Evolutionary conservation across 2,113 vertebrate species (phyloP).

Genomic region (Pantherophis guttatus): DNA sequence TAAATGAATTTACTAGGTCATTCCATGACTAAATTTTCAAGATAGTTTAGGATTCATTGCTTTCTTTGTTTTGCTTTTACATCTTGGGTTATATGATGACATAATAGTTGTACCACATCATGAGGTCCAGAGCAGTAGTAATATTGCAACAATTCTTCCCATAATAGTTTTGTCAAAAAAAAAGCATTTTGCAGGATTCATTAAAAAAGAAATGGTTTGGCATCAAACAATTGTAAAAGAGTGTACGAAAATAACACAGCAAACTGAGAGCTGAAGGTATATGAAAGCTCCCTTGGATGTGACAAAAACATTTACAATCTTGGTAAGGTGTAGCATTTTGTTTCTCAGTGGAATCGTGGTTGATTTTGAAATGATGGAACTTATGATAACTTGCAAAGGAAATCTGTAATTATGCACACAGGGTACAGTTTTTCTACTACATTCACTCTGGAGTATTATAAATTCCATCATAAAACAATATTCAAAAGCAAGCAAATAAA

Average conservation of each 20-base stretch:
- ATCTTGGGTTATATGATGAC: neutral
- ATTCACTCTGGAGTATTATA: neutral
- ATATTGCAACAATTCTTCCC: neutral
- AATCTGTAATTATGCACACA: neutral
- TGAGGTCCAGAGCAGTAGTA: neutral
- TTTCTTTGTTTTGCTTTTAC: neutral
- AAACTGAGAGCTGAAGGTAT: neutral
- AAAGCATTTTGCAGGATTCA: neutral
- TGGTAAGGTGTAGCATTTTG: neutral
- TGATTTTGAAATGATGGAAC: neutral
- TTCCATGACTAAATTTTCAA: neutral
- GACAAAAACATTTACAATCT: neutral
- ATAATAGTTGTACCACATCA: neutral
- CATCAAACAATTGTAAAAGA: neutral
- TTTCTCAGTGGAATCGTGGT: neutral
- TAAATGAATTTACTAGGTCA: neutral
- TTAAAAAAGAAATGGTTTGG: neutral
- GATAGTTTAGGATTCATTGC: neutral
- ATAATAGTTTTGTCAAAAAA: neutral
- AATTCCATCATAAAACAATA: neutral
- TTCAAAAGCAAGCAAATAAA: neutral
- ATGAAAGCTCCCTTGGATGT: neutral
- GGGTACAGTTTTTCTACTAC: neutral
- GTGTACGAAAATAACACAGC: neutral
- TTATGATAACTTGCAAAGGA: neutral